Evolutionary conservation across 2,797 vertebrate species (phyloP).

Genomic region (Malacoraja senta): DNA sequence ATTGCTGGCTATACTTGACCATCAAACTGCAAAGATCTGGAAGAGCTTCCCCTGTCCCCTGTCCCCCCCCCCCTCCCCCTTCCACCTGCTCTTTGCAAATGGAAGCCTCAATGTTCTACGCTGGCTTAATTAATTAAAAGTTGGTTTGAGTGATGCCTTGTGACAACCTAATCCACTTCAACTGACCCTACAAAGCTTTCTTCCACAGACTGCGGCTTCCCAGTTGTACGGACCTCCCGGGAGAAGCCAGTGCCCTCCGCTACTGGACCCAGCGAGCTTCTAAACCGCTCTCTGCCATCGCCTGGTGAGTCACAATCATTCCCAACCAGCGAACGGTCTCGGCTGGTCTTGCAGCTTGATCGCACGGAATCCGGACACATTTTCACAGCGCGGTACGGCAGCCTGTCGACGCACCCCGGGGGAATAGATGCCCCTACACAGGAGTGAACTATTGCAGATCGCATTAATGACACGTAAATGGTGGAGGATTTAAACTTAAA

Average conservation of each 20-base stretch:
- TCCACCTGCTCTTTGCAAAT: slow-evolving; percentile 47
- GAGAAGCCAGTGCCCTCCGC: background rate
- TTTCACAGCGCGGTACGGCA: background rate
- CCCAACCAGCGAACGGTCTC: background rate
- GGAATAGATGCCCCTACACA: no score
- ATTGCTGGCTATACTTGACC: background rate
- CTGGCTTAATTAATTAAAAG: slow-evolving; percentile 65
- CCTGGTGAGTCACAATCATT: background rate
- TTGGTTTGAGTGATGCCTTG: slow-evolving; percentile 69
- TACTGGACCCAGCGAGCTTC: slow-evolving; percentile 26
- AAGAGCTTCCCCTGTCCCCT: background rate
- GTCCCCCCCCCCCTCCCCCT: slow-evolving; percentile 40
- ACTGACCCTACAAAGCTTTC: slow-evolving; percentile 67
- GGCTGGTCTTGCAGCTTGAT: no score
- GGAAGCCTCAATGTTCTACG: slow-evolving; percentile 54
- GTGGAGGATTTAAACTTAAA: background rate
- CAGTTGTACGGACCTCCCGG: slow-evolving; percentile 42
- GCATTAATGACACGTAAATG: background rate
- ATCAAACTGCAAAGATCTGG: background rate
- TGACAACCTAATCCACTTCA: slow-evolving; percentile 77
- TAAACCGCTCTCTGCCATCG: background rate
- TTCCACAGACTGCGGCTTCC: slow-evolving; percentile 41
- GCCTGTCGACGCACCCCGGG: background rate
- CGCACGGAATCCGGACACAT: background rate
- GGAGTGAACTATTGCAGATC: background rate